Evolutionary conservation across 2,113 vertebrate genomes (phyloP).

Genomic region (Stictonetta naevosa): DNA sequence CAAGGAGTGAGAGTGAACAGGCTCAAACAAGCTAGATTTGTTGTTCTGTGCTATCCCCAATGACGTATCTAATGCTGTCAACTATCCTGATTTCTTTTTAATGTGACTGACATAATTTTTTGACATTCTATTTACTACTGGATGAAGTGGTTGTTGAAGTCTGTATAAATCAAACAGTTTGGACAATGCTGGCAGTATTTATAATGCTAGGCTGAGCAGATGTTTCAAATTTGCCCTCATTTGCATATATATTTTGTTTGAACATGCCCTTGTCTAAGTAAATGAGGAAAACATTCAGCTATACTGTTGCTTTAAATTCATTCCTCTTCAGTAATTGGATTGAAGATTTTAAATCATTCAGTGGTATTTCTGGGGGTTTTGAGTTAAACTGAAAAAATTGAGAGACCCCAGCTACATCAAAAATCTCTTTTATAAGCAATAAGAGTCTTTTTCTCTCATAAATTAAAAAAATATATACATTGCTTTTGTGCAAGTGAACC

Average conservation of each 20-base stretch:
- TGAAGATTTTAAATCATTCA: slow-evolving; percentile 69
- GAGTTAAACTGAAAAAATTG: slow-evolving; percentile 54
- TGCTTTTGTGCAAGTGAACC: slow-evolving; percentile 7
- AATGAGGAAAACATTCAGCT: slow-evolving; percentile 79
- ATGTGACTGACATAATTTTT: slow-evolving; percentile 76
- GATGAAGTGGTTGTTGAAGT: slow-evolving; percentile 82
- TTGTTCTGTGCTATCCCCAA: not conserved
- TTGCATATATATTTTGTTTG: slow-evolving; percentile 90
- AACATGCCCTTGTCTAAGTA: slow-evolving; percentile 82
- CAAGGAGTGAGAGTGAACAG: not conserved
- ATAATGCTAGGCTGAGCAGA: slow-evolving; percentile 86
- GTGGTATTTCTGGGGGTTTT: slow-evolving; percentile 61
- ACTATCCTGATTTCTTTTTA: slow-evolving; percentile 18
- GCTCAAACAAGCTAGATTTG: not conserved
- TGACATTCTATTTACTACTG: slow-evolving; percentile 75
- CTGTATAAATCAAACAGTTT: slow-evolving; percentile 81
- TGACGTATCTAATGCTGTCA: slow-evolving; percentile 12
- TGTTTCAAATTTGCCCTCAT: slow-evolving; percentile 90
- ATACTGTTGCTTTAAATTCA: slow-evolving; percentile 76
- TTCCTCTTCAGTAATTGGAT: slow-evolving; percentile 69
- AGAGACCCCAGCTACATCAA: not conserved
- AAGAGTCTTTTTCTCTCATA: slow-evolving; percentile 31
- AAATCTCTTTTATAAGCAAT: slow-evolving; percentile 31
- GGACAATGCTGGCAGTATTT: slow-evolving; percentile 79
- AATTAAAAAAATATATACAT: not conserved